A percentile compares a stretch with the other conserved stretches of the same genome.
phyloP scores from a whole-genome alignment of 30 jellyfish, hydroid and myxozoan genomes.

The Mastigias papua region DNA sequence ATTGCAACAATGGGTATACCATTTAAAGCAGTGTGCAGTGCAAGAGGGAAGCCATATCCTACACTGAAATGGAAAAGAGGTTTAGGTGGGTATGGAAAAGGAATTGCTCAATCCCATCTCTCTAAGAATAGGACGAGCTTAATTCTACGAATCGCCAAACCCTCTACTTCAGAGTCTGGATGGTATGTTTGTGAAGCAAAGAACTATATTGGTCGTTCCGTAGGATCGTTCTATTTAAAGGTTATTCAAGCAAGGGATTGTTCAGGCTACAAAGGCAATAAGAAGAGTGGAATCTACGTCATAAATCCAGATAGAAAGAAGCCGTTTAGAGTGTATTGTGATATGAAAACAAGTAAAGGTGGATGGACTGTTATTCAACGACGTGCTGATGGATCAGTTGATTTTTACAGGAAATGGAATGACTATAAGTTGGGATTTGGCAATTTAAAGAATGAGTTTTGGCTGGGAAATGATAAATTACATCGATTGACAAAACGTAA shows the following conservation, averaged over 20 bases:
- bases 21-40: constrained; percentile 3
- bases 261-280: not conserved
- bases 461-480: constrained; percentile 47
- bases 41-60: constrained; percentile 36
- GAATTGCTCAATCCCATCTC: not conserved
- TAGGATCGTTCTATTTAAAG: not conserved
- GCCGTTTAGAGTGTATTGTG: constrained; percentile 31
- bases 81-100: not conserved
- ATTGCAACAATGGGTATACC: constrained; percentile 1
- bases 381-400: constrained; percentile 51
- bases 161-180: not conserved
- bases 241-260: constrained; percentile 13
- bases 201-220: not conserved
- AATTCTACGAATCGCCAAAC: not conserved
- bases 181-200: constrained; percentile 15
- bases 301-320: constrained; percentile 27
- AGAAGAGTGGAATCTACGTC: constrained; percentile 19
- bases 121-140: not conserved
- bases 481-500: constrained; percentile 21
- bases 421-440: constrained; percentile 43
- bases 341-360: constrained; percentile 34
- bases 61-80: constrained; percentile 25
- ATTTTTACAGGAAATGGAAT: constrained; percentile 37
- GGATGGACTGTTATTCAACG: constrained; percentile 70
- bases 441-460: constrained; percentile 12